A percentile compares a stretch with the other conserved stretches of the same genome.
phyloP scores from a whole-genome alignment of 2,113 vertebrate species.

The Mustela nigripes region DNA sequence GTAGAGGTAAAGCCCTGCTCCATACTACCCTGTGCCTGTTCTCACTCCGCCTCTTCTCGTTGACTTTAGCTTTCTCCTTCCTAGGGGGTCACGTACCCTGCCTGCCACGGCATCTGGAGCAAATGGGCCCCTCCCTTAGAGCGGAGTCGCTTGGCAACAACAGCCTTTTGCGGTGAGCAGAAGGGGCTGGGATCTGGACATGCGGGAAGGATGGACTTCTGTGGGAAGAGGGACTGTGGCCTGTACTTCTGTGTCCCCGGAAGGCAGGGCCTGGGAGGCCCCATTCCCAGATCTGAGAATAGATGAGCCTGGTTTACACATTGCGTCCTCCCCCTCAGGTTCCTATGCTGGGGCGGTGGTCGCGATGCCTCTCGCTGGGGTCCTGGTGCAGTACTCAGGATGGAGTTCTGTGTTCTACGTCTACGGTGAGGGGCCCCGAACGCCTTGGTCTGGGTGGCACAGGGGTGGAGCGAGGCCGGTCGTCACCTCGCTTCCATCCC shows the following conservation, averaged over 20 bases:
- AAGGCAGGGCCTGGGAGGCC: not conserved
- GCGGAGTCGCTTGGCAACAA: constrained; percentile 75
- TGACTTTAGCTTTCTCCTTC: not conserved
- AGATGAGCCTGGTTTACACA: not conserved
- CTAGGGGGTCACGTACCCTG: constrained; percentile 95
- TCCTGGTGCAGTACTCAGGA: constrained; percentile 94
- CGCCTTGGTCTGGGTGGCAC: not conserved
- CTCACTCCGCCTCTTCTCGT: not conserved
- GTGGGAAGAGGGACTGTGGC: not conserved
- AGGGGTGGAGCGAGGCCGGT: not conserved
- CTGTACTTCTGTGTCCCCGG: not conserved
- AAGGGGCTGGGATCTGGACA: not conserved
- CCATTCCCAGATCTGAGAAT: not conserved
- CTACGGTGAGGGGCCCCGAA: constrained; percentile 88
- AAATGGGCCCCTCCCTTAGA: constrained; percentile 83
- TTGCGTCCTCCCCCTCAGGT: constrained; percentile 83
- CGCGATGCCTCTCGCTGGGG: constrained; percentile 95
- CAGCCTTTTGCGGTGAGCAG: constrained; percentile 80
- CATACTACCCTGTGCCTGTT: rapidly evolving
- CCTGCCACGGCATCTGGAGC: constrained; percentile 94
- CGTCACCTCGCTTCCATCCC: not conserved
- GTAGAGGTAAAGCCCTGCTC: constrained; percentile 91
- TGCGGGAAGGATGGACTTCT: not conserved
- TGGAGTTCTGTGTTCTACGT: constrained; percentile 96
- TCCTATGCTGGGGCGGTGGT: constrained; percentile 96